These are phyloP conservation scores for Taeniopygia guttata DNA, from an alignment of 2,797 vertebrate genomes.

Conservation along the genomic window DNA sequence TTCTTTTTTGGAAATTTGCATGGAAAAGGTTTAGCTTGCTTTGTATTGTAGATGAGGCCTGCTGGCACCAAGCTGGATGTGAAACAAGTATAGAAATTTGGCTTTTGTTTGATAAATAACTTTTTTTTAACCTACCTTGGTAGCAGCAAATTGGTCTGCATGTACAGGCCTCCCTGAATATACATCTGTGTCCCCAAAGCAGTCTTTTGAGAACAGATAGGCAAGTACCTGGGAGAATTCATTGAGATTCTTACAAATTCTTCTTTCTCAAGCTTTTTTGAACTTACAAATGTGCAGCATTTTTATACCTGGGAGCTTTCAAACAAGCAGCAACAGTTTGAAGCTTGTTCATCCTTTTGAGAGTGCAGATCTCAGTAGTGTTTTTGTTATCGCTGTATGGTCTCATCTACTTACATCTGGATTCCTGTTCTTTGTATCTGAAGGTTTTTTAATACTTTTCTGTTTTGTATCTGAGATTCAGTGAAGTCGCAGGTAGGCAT, in stretches of 20 bases:
- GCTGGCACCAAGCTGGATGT: not conserved
- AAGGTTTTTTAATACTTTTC: not conserved
- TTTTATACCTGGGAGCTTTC: not conserved
- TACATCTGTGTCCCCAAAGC: not conserved
- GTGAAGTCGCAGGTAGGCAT: not conserved
- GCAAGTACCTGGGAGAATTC: not conserved
- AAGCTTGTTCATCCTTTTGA: not conserved
- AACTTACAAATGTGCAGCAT: not conserved
- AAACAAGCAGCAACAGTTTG: not conserved
- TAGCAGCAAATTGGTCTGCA: not conserved
- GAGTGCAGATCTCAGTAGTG: not conserved
- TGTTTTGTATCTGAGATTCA: not conserved
- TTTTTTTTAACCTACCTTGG: not conserved
- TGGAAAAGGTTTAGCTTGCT: not conserved
- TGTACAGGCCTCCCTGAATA: not conserved
- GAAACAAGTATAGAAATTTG: not conserved
- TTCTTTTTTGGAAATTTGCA: not conserved
- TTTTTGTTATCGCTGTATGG: not conserved
- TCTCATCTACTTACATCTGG: not conserved
- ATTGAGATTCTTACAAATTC: not conserved
- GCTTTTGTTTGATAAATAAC: not conserved
- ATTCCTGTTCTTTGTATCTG: not conserved
- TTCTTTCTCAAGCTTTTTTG: not conserved
- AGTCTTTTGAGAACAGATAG: not conserved
- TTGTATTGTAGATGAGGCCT: not conserved